phyloP scores from a whole-genome alignment of 2,113 vertebrate genomes.

The Calyptomena viridis region DNA sequence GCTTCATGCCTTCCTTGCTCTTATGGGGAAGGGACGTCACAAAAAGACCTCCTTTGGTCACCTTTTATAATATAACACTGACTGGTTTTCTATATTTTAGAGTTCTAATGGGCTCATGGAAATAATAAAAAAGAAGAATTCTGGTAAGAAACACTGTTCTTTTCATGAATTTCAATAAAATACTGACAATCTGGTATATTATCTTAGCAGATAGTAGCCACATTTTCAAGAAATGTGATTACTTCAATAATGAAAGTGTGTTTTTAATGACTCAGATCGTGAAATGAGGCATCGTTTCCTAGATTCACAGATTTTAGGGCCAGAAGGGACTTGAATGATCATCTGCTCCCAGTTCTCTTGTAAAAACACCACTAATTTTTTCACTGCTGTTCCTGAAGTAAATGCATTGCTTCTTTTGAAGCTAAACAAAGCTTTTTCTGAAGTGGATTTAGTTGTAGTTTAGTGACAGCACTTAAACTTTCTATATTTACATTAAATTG shows the following conservation, averaged over 20 bases:
- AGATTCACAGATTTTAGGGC: slow-evolving; percentile 40
- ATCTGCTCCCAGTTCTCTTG: slow-evolving; percentile 3
- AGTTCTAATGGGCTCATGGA: background rate
- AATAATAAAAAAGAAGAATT: slow-evolving; percentile 15
- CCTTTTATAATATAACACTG: background rate
- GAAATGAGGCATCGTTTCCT: slow-evolving; percentile 35
- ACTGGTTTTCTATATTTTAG: background rate
- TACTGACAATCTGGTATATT: background rate
- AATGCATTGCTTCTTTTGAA: background rate
- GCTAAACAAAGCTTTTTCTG: background rate
- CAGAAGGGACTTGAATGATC: slow-evolving; percentile 25
- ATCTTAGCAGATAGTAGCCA: slow-evolving; percentile 16
- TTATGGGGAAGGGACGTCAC: background rate
- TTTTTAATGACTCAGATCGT: slow-evolving; percentile 31
- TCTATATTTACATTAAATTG: background rate
- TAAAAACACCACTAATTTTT: background rate
- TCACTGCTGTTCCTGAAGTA: background rate
- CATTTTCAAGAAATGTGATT: slow-evolving; percentile 55
- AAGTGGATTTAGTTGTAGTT: background rate
- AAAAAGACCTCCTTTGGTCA: background rate
- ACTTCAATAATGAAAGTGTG: slow-evolving; percentile 30
- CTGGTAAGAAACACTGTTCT: slow-evolving; percentile 9
- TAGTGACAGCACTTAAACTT: background rate
- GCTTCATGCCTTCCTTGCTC: background rate
- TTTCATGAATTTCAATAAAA: slow-evolving; percentile 31